phyloP scores from a whole-genome alignment of 2,113 vertebrate genomes.

The Lagopus leucura region DNA sequence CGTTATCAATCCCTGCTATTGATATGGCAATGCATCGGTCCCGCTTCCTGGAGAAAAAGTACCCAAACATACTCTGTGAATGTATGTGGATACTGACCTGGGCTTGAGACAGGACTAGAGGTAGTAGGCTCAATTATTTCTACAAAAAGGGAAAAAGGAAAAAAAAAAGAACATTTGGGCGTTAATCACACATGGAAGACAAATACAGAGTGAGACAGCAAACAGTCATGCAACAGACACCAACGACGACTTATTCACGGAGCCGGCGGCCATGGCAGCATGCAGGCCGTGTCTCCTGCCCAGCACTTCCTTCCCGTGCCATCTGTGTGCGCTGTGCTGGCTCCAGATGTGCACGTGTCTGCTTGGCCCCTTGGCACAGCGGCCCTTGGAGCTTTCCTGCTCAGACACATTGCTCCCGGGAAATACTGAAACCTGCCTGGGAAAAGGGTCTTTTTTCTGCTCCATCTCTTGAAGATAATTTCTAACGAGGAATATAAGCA shows the following conservation, averaged over 20 bases:
- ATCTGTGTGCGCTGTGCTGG: accelerated
- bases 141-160: conserved; percentile 88
- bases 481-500: neutral
- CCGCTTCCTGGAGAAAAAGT: conserved; percentile 61
- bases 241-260: neutral
- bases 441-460: neutral
- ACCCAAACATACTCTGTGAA: conserved; percentile 85
- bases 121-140: conserved; percentile 98
- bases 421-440: neutral
- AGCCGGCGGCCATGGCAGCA: neutral
- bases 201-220: conserved; percentile 81
- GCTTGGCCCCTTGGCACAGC: neutral
- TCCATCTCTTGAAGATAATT: neutral
- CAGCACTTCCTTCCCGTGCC: too few species aligned
- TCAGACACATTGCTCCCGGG: neutral
- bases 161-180: conserved; percentile 88
- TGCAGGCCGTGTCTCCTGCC: neutral
- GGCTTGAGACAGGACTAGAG: conserved; percentile 97
- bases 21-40: neutral
- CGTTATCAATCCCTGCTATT: neutral
- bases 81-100: conserved; percentile 99
- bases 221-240: conserved; percentile 80
- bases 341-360: neutral
- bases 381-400: neutral
- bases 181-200: conserved; percentile 93